These are phyloP conservation scores for Thalpophila matura DNA, from an alignment of 2,888 invertebrate genomes.

Conservation along the genomic window DNA sequence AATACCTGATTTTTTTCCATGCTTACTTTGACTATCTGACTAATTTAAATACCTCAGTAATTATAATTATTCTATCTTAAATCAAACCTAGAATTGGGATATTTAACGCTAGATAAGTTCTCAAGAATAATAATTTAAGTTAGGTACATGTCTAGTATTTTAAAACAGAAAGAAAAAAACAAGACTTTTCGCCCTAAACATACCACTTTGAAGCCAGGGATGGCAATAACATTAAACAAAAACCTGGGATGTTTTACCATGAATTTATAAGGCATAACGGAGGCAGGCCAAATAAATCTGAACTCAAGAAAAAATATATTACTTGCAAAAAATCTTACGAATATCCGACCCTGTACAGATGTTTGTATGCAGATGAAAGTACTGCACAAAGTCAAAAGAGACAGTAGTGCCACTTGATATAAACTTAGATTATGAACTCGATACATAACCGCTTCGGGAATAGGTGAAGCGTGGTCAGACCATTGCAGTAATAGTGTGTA, in stretches of 20 bases:
- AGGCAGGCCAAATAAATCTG: conserved; percentile 59
- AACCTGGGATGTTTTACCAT: conserved; percentile 50
- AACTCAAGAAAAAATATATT: conserved; percentile 55
- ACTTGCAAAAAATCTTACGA: conserved; percentile 61
- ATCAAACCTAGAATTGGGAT: too few species aligned
- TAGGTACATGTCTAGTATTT: neutral
- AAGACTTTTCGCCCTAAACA: neutral
- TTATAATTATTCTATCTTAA: too few species aligned
- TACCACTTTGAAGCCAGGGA: conserved; percentile 7
- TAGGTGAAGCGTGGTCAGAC: too few species aligned
- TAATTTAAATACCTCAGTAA: too few species aligned
- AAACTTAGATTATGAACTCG: too few species aligned
- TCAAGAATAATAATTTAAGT: too few species aligned
- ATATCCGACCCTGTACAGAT: conserved; percentile 65
- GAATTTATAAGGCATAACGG: conserved; percentile 56
- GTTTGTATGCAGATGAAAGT: conserved; percentile 71
- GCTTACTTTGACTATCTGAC: too few species aligned
- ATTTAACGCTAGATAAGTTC: too few species aligned
- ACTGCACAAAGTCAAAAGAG: neutral
- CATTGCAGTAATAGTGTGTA: too few species aligned
- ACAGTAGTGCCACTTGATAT: conserved; percentile 27
- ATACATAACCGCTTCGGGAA: too few species aligned
- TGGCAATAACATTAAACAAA: conserved; percentile 55
- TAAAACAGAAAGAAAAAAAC: neutral
- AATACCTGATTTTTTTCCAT: too few species aligned